Conservation (phyloP, 2,888 invertebrate genomes). For the Drosophila recens region DNA sequence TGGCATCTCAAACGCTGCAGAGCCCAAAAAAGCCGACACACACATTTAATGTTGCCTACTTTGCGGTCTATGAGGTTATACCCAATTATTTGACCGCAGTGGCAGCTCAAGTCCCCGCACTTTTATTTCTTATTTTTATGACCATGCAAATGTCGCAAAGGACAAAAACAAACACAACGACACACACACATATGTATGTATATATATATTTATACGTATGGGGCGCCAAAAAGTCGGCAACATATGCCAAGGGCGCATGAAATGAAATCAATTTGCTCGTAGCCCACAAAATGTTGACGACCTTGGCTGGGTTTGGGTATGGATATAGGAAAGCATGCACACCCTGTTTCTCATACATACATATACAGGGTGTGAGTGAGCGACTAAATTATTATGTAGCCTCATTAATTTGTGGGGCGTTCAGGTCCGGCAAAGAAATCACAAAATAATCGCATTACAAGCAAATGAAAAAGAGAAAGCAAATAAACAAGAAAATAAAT, state of each 20-base stretch:
- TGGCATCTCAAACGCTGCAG: conserved; percentile 29
- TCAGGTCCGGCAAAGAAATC: conserved; percentile 51
- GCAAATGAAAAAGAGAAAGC: conserved; percentile 18
- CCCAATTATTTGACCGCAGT: conserved; percentile 68
- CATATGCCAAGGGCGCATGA: conserved; percentile 62
- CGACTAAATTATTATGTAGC: conserved; percentile 69
- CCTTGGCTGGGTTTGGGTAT: conserved; percentile 31
- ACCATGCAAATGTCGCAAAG: conserved; percentile 71
- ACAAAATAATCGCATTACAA: conserved; percentile 73
- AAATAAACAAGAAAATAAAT: conserved; percentile 1
- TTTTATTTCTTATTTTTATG: conserved; percentile 78
- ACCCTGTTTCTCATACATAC: not conserved
- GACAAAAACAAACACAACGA: conserved; percentile 11
- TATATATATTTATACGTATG: not conserved
- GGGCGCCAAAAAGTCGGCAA: conserved; percentile 72
- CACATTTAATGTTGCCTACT: conserved; percentile 43
- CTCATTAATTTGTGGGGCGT: conserved; percentile 72
- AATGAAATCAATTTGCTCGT: conserved; percentile 59
- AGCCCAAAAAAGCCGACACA: conserved; percentile 13
- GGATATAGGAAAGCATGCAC: conserved; percentile 20
- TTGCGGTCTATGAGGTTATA: conserved; percentile 14
- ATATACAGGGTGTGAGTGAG: conserved; percentile 8
- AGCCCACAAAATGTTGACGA: conserved; percentile 45
- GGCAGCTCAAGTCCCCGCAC: conserved; percentile 37
- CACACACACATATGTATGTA: not conserved